These are phyloP conservation scores for Sarotherodon lohbergeri DNA, from an alignment of 2,113 vertebrate genomes.

Conservation along the genomic window DNA sequence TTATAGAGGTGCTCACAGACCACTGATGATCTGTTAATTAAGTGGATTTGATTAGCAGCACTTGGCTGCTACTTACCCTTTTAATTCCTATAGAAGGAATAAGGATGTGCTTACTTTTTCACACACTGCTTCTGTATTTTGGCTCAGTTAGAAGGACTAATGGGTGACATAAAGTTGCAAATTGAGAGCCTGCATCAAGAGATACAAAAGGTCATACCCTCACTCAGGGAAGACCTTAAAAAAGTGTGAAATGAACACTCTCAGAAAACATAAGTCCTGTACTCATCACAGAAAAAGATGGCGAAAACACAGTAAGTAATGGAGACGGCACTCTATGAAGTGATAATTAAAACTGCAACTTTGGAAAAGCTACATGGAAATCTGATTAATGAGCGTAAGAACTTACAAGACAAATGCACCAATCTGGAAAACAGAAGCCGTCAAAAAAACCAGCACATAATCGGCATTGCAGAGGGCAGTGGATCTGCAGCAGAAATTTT, in stretches of 20 bases:
- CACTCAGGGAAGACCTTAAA: neutral
- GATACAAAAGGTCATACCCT: neutral
- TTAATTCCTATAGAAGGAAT: neutral
- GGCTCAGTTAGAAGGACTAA: neutral
- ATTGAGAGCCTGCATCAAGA: neutral
- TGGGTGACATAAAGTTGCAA: neutral
- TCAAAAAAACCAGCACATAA: neutral
- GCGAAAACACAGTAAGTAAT: neutral
- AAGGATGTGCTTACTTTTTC: neutral
- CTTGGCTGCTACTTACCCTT: neutral
- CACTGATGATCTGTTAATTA: neutral
- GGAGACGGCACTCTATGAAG: neutral
- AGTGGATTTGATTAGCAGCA: neutral
- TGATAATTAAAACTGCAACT: neutral
- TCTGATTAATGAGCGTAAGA: neutral
- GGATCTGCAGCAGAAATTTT: neutral
- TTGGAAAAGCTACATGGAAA: neutral
- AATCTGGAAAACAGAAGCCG: neutral
- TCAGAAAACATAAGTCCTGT: neutral
- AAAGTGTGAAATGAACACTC: neutral
- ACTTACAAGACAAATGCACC: neutral
- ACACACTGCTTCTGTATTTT: neutral
- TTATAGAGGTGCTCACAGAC: neutral
- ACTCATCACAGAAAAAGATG: neutral
- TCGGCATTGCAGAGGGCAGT: neutral